Base-by-base conservation (phyloP, 2,797 vertebrate species). In the Rhinella marina region DNA sequence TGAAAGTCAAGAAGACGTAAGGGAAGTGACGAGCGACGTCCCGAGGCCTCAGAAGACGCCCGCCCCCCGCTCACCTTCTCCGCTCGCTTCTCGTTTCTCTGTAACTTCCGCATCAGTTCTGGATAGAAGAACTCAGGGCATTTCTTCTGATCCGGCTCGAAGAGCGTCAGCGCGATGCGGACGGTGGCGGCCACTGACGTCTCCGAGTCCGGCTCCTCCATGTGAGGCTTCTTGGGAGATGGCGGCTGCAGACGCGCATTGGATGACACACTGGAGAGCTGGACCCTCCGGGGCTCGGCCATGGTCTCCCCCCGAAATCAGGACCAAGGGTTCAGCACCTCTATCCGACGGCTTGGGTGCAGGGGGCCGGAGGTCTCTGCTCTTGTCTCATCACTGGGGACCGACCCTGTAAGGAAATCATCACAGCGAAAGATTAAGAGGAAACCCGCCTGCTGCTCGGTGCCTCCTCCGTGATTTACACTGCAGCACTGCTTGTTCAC, bases 111-210 rank as follows among this genome's bases (percentile, higher is more conserved):
- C 29, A 97, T 19, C 13, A 99, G 93, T 77, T 98, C 96, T 0
- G 93, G 93, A 92, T 97, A 99, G 92, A 93, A 97, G 92, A 99
- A 99, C 91, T 99, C 98, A 0, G 97, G 96, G 17, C 96, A 99
- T 25, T 90, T 93, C 48, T 93, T 94, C 81, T 97, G 95, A 77
- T 97, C 96, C 0, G 97, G 94, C 87, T 98, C 96, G 0, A 97
- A 97, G 25, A 99, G 94, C 0, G 92, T 88, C 1, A 98, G 91
- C 0, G 94, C 91, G 62, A 96, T 95, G 0, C 97, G 95, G 25
- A 96, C 93, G 0, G 96, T 91, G 1, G 92, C 91, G 0, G 91
- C 92, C 0, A 92, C 64, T 1, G 81, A 88, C 0, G 94, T 92
- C 80, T 95, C 94, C 0, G 91, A 4, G 29, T 94, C 93, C 29